Percentiles rank a stretch among this genome's conserved stretches.
Evolutionary conservation across 2,797 vertebrate genomes (phyloP).

Genomic region (Liasis olivaceus): DNA sequence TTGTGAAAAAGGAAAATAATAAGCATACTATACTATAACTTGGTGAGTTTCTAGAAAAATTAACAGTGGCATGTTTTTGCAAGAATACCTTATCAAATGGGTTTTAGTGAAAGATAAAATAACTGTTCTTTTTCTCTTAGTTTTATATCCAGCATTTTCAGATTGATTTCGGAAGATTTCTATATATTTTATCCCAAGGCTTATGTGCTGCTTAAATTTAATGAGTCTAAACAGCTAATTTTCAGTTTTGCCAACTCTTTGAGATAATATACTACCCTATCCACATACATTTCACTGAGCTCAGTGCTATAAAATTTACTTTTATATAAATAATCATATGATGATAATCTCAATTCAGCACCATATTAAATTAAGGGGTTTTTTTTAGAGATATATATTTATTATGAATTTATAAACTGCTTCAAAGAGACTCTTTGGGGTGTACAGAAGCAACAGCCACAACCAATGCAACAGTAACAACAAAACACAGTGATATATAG

Average conservation of each 20-base stretch:
- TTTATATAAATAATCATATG: neutral
- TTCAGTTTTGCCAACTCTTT: neutral
- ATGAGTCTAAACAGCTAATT: neutral
- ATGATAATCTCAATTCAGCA: neutral
- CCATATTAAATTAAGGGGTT: neutral
- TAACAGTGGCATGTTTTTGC: neutral
- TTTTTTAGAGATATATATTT: neutral
- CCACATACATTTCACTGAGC: neutral
- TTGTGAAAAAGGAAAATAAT: neutral
- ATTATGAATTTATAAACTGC: neutral
- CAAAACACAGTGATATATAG: neutral
- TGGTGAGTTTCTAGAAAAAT: neutral
- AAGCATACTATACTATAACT: neutral
- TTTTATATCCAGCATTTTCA: neutral
- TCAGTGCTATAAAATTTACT: neutral
- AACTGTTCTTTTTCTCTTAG: neutral
- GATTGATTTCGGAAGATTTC: neutral
- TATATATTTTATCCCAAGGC: neutral
- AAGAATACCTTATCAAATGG: neutral
- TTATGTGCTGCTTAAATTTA: neutral
- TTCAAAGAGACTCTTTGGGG: neutral
- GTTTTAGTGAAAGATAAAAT: neutral
- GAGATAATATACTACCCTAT: neutral
- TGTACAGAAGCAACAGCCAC: neutral
- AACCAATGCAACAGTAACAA: neutral